These are phyloP conservation scores for Dicyrtomina minuta DNA, from an alignment of 2,888 invertebrate species.

Conservation along the genomic window DNA sequence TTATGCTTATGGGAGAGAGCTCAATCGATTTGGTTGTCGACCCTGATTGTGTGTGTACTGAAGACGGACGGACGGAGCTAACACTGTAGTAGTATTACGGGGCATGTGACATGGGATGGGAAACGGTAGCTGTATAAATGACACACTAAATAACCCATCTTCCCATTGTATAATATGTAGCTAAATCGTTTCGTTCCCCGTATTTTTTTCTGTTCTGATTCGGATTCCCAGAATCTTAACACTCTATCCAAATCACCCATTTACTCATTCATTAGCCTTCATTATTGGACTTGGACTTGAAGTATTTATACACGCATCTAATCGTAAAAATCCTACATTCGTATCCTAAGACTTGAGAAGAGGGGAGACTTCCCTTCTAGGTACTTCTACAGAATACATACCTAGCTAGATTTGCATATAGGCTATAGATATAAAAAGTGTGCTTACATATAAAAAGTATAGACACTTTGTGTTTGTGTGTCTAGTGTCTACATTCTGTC, in stretches of 20 bases:
- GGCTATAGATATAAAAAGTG: too few relatives aligned
- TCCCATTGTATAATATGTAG: background rate
- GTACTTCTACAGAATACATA: background rate
- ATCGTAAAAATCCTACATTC: background rate
- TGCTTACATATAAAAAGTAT: too few relatives aligned
- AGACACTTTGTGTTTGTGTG: too few relatives aligned
- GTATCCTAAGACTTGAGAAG: too few relatives aligned
- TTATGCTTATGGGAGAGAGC: constrained; percentile 23
- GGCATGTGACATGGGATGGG: background rate
- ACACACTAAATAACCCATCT: background rate
- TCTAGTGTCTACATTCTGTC: too few relatives aligned
- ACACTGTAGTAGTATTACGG: too few relatives aligned
- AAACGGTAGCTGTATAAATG: background rate
- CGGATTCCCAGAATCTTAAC: constrained; percentile 12
- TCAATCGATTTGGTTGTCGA: constrained; percentile 37
- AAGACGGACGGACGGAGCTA: background rate
- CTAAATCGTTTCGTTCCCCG: too few relatives aligned
- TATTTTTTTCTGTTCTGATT: background rate
- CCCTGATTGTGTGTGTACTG: constrained; percentile 24
- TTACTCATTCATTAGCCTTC: constrained; percentile 14
- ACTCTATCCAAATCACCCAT: constrained; percentile 5
- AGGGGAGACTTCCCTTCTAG: background rate
- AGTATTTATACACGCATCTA: background rate
- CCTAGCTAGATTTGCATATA: background rate
- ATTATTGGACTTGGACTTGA: too few relatives aligned